Evolutionary conservation across 1,140 invertebrate genomes (phyloP), one percentile per base, ranked within the genome.

Genomic region (Andricus grossulariae): DNA sequence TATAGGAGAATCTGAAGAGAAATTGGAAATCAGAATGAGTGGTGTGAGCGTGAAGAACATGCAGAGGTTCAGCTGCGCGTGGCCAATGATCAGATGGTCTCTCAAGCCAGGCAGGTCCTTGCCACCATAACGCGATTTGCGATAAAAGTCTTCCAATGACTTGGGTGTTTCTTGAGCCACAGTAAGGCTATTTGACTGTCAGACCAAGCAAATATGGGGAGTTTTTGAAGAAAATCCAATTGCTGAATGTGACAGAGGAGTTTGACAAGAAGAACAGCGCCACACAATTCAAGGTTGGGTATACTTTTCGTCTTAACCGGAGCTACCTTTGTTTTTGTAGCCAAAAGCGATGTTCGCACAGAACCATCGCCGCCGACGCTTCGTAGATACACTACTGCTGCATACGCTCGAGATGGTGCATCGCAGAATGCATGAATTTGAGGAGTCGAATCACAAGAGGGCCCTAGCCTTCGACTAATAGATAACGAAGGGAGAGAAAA

Each of bases 271-370:
- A n/a, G n/a, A n/a, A n/a, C n/a, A n/a, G n/a, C n/a, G n/a, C n/a
- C n/a, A n/a, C n/a, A n/a, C n/a, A n/a, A n/a, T n/a, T n/a, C n/a
- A n/a, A n/a, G n/a, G n/a, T n/a, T n/a, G n/a, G n/a, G n/a, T n/a
- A n/a, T n/a, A n/a, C n/a, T n/a, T n/a, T n/a, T n/a, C 89, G 12
- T 90, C 75, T 66, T 82, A 72, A 83, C 73, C 11, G 84, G 88
- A 12, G 83, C 82, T 11, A 90, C 89, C 50, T 79, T 79, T 5
- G 88, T 86, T 74, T 89, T 89, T 6, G 85, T 75, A 11, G 80
- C 77, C 7, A 88, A 10, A 0, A 88, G 32, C 49, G 72, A 57
- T 15, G 83, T 74, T 18, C 70, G 32, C 7, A 83, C 75, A 50
- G 11, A 25, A 3, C 25, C 16, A 11, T 10, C 25, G 49, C 13